Evolutionary conservation across 2,797 vertebrate genomes (phyloP).

Genomic region (Siniperca undulata): DNA sequence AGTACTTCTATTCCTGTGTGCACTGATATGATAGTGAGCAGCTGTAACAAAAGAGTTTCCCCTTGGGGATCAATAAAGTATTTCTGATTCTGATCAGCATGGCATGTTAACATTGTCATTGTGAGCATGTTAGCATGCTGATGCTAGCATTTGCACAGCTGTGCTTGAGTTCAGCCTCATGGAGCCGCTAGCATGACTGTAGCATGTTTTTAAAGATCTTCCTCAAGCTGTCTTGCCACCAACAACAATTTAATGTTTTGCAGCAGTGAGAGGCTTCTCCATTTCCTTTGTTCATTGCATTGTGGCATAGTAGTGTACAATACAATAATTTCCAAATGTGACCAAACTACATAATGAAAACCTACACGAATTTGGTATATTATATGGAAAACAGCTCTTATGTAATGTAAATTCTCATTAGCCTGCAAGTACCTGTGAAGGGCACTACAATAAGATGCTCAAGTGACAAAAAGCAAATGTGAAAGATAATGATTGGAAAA

Average conservation of each 20-base stretch:
- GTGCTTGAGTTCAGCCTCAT: not conserved
- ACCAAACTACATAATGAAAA: not conserved
- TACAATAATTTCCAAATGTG: not conserved
- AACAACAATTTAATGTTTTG: not conserved
- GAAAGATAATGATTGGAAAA: not conserved
- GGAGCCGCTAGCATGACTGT: not conserved
- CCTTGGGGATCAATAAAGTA: no score
- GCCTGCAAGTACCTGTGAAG: not conserved
- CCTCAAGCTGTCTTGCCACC: not conserved
- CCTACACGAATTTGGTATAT: not conserved
- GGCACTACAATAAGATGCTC: not conserved
- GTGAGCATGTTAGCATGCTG: not conserved
- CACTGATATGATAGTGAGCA: no score
- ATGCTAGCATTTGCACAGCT: not conserved
- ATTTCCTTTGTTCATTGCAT: not conserved
- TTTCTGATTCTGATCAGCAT: no score
- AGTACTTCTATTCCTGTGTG: no score
- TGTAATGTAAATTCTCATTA: conserved; percentile 1
- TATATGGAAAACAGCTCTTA: not conserved
- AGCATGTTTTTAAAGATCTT: not conserved
- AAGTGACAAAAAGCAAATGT: conserved; percentile 1
- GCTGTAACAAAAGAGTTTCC: no score
- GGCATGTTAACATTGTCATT: not conserved
- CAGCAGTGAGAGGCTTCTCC: not conserved
- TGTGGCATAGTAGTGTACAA: not conserved